phyloP scores from a whole-genome alignment of 2,888 invertebrate species.

The Drosophila suboccidentalis region DNA sequence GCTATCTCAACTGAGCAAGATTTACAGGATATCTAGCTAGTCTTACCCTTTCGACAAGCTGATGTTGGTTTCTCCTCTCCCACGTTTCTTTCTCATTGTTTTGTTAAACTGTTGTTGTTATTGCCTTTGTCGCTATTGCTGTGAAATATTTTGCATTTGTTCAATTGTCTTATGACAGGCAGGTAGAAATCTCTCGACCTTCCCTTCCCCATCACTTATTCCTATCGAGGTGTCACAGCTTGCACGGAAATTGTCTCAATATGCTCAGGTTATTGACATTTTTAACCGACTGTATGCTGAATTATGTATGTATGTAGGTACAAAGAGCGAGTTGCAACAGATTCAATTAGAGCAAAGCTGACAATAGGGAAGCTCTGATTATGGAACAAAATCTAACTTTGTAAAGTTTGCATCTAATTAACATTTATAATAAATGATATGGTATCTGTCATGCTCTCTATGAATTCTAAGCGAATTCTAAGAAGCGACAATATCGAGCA shows the following conservation, averaged over 20 bases:
- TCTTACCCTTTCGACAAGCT: not conserved
- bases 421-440: not conserved
- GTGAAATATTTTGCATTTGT: constrained; percentile 51
- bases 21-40: too few species aligned
- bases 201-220: not conserved
- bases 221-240: constrained; percentile 32
- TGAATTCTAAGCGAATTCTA: too few species aligned
- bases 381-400: not conserved
- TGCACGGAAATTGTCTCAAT: constrained; percentile 44
- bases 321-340: not conserved
- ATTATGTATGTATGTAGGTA: not conserved
- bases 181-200: not conserved
- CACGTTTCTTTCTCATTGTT: not conserved
- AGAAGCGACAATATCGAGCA: too few species aligned
- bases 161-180: constrained; percentile 39
- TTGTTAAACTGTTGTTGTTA: constrained; percentile 20
- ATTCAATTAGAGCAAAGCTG: not conserved
- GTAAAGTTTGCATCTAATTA: not conserved
- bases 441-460: too few species aligned
- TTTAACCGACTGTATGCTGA: constrained; percentile 18
- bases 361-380: not conserved
- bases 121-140: constrained; percentile 32
- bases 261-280: constrained; percentile 38
- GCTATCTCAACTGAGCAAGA: too few species aligned
- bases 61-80: not conserved